phyloP scores from a whole-genome alignment of 2,888 invertebrate genomes.

The Dicycla oo region DNA sequence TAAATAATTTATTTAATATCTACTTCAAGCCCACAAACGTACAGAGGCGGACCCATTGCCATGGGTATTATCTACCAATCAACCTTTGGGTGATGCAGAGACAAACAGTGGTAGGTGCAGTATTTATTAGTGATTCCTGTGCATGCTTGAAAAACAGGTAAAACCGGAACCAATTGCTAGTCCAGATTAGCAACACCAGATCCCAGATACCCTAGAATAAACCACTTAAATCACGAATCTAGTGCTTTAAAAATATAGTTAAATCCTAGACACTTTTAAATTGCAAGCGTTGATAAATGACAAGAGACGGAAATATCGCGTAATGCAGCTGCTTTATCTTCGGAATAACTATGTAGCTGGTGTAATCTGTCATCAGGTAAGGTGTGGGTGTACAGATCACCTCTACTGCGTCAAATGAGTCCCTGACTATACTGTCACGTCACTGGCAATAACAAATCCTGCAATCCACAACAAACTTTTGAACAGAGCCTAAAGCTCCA shows the following conservation, averaged over 20 bases:
- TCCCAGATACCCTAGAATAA: slow-evolving; percentile 11
- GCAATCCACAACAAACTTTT: not conserved
- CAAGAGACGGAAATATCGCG: slow-evolving; percentile 32
- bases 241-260: slow-evolving; percentile 38
- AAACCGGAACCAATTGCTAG: not conserved
- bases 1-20: no score
- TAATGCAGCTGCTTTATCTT: slow-evolving; percentile 43
- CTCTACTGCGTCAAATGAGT: slow-evolving; percentile 9
- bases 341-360: slow-evolving; percentile 5
- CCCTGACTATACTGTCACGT: not conserved
- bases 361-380: slow-evolving; percentile 33
- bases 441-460: not conserved
- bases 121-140: no score
- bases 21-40: no score
- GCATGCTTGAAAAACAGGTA: no score
- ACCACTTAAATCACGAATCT: slow-evolving; percentile 15
- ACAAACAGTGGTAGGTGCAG: no score
- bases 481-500: not conserved
- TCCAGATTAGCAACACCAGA: not conserved
- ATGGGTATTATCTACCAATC: no score
- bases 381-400: slow-evolving; percentile 32
- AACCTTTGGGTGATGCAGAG: no score
- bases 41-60: no score
- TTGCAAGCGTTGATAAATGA: slow-evolving; percentile 55
- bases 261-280: slow-evolving; percentile 32